Percentiles rank a stretch among this genome's conserved stretches.
phyloP scores from a whole-genome alignment of 2,113 vertebrate species.

The Scartelaos histophorus region DNA sequence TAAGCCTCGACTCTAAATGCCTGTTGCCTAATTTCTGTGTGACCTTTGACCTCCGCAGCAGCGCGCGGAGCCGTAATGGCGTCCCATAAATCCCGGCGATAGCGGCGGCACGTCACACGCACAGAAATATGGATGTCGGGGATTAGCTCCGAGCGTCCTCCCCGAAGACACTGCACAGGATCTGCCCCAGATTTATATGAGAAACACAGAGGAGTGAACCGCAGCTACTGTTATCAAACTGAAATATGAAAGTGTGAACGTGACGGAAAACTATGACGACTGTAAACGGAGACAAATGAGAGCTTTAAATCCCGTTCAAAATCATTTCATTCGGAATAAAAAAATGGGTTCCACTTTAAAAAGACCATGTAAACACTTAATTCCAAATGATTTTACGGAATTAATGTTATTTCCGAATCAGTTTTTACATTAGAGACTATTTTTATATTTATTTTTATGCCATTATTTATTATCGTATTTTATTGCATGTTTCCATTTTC shows the following conservation, averaged over 20 bases:
- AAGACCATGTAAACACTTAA: too few species aligned
- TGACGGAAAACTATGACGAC: background rate
- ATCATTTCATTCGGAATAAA: too few species aligned
- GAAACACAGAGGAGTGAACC: background rate
- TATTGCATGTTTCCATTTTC: too few species aligned
- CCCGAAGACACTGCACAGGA: background rate
- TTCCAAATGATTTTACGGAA: too few species aligned
- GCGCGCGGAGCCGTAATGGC: slow-evolving; percentile 6
- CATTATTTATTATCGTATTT: too few species aligned
- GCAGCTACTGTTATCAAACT: background rate
- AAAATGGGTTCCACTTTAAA: too few species aligned
- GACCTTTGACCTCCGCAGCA: slow-evolving; percentile 21
- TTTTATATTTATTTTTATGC: too few species aligned
- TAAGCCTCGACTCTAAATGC: slow-evolving; percentile 27
- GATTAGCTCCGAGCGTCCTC: slow-evolving; percentile 18
- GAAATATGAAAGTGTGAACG: background rate
- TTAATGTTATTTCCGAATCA: too few species aligned
- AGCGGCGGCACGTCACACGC: background rate
- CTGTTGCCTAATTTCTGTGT: slow-evolving; percentile 28
- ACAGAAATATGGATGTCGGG: slow-evolving; percentile 19
- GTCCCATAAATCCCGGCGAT: slow-evolving; percentile 29
- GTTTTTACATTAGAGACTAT: too few species aligned
- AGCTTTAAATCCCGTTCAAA: too few species aligned
- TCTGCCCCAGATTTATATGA: background rate
- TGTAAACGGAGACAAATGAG: too few species aligned